Evolutionary conservation across 2,797 vertebrate species (phyloP).

Genomic region (Paedocypris micromegethes): DNA sequence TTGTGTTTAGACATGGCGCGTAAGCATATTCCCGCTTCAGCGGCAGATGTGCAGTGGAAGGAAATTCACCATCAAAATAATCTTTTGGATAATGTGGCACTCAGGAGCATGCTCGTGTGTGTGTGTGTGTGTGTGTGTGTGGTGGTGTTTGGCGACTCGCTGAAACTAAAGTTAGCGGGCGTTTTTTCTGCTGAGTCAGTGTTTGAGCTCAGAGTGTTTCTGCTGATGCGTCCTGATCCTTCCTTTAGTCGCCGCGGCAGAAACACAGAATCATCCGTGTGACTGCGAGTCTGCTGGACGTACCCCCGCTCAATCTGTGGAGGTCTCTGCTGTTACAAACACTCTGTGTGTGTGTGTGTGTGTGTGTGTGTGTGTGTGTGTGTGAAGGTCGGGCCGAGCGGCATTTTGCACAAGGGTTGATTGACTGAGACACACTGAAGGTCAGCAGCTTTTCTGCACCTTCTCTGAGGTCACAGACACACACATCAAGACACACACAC

Average conservation of each 20-base stretch:
- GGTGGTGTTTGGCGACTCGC: constrained; percentile 18
- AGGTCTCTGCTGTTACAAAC: constrained; percentile 1
- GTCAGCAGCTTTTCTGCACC: constrained; percentile 36
- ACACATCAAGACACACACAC: constrained; percentile 25
- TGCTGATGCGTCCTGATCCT: constrained; percentile 45
- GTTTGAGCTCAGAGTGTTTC: constrained; percentile 44
- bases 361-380: constrained; percentile 22
- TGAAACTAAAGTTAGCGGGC: constrained; percentile 49
- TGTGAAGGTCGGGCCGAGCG: constrained; percentile 33
- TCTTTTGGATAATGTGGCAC: constrained; percentile 43
- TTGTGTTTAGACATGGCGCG: constrained; percentile 37
- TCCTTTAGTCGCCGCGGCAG: constrained; percentile 7
- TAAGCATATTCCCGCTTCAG: constrained; percentile 42
- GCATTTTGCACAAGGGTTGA: constrained; percentile 35
- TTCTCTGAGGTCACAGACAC: constrained; percentile 31
- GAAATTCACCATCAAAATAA: constrained; percentile 38
- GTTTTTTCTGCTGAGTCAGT: constrained; percentile 48
- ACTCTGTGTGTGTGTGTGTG: neutral
- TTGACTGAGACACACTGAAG: constrained; percentile 36
- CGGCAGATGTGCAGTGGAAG: constrained; percentile 39
- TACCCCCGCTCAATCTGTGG: no score
- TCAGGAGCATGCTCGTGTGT: constrained; percentile 8
- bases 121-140: neutral
- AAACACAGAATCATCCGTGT: no score
- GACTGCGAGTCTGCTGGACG: no score